Evolutionary conservation across 2,113 vertebrate species (phyloP), one percentile per base, ranked within the genome.

Genomic region (Hippoglossus stenolepis): DNA sequence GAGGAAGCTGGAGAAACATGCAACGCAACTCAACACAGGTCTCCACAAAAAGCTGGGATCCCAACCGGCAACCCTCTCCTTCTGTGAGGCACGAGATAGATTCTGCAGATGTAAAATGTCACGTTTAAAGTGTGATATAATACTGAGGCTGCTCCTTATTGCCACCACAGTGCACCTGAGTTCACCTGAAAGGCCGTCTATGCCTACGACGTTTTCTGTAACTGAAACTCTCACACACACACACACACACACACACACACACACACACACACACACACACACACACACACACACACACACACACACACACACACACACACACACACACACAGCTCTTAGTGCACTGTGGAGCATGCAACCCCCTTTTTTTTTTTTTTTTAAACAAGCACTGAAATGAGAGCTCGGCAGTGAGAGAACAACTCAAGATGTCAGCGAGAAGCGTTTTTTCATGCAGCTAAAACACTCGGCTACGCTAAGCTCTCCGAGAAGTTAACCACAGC

Each of bases 401-500:
- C 24, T 53, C 77, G 62, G 17, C 21, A 70, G 65, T 18, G 21
- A 56, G 71, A 71, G 21, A 56, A 80, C 80, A 59, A 70, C 53
- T 63, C 57, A 13, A 78, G 79, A 79, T 60, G 79, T 82, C 47
- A 73, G 63, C 73, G 73, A 74, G 71, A 59, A 62, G 7, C 77
- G 54, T 21, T 73, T 79, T 23, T 80, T 76, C 69, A 62, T 72
- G 73, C 63, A 38, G 65, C 62, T 70, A 53, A 76, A 74, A 67
- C 24, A 31, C 70, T 11, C 43, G 62, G 80, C 79, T 69, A 24
- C 28, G 51, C 84, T 81, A 68, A 80, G 31, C 31, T 31, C 31
- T 31, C 31, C 5, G 69, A 60, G 79, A 89, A 74, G 75, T 87
- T 83, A 89, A 91, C 79, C 86, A 79, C 87, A 84, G 78, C 66